A percentile compares a stretch with the other conserved stretches of the same genome.
Conservation (phyloP, 2,888 invertebrate genomes). For the Gisinianus flammeolus region DNA sequence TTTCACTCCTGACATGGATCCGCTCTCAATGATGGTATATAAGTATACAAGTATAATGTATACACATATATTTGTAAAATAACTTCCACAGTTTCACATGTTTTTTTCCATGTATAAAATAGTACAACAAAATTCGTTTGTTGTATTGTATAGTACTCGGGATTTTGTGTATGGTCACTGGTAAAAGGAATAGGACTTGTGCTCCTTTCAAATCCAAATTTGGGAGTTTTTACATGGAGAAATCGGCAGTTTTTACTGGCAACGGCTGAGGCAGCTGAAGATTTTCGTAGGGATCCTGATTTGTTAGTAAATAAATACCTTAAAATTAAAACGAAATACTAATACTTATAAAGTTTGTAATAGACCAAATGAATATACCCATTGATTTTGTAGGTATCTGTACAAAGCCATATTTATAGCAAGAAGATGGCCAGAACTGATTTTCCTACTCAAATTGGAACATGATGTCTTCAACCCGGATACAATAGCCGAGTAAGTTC, state of each 20-base stretch:
- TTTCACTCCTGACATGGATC: constrained; percentile 44
- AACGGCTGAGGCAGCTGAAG: constrained; percentile 43
- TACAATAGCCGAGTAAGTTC: neutral
- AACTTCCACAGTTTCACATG: neutral
- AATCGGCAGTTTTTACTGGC: constrained; percentile 47
- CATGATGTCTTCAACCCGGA: constrained; percentile 45
- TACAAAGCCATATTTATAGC: constrained; percentile 45
- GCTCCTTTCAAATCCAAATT: constrained; percentile 49
- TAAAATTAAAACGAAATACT: neutral
- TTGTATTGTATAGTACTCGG: constrained; percentile 51
- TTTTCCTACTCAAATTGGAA: constrained; percentile 50
- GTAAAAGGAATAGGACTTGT: constrained; percentile 52
- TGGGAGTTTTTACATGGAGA: constrained; percentile 51
- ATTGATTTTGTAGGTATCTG: constrained; percentile 26
- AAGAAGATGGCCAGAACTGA: constrained; percentile 53
- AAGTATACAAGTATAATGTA: neutral
- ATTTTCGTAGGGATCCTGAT: constrained; percentile 51
- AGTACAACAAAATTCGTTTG: no score
- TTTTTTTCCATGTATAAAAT: neutral
- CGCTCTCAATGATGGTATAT: constrained; percentile 40
- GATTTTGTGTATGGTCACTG: constrained; percentile 53
- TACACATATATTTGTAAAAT: neutral
- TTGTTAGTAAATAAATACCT: constrained; percentile 28
- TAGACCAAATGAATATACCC: neutral
- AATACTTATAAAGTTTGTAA: neutral